Evolutionary conservation across 2,797 vertebrate species (phyloP).

Genomic region (Zalophus californianus): DNA sequence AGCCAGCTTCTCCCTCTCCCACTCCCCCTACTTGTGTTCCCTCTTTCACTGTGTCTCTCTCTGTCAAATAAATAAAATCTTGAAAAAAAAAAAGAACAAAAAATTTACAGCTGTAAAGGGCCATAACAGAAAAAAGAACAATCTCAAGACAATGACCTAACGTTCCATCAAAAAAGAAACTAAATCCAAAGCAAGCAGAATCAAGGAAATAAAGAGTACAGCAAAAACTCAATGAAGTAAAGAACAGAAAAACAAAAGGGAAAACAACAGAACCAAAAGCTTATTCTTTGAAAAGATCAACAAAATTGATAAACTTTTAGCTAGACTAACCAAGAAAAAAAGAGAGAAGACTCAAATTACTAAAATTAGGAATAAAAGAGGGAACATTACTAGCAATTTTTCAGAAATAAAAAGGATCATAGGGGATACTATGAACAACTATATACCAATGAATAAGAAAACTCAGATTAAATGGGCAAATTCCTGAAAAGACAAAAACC

Average conservation of each 20-base stretch:
- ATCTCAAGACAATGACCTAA: slow-evolving; percentile 7
- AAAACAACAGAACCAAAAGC: slow-evolving; percentile 3
- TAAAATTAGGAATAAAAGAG: slow-evolving; percentile 14
- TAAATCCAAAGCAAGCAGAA: slow-evolving; percentile 24
- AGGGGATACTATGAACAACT: neutral
- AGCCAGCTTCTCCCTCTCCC: no score
- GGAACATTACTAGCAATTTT: neutral
- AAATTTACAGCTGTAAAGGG: neutral
- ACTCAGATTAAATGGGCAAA: slow-evolving; percentile 8
- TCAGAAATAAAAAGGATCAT: neutral
- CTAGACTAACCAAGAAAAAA: neutral
- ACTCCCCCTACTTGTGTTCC: no score
- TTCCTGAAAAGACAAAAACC: slow-evolving; percentile 25
- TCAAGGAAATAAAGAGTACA: slow-evolving; percentile 23
- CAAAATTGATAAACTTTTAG: slow-evolving; percentile 5
- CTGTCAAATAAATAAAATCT: no score
- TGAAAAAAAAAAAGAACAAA: neutral
- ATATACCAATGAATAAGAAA: neutral
- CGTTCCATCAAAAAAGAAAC: neutral
- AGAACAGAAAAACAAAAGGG: neutral
- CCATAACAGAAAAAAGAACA: slow-evolving; percentile 13
- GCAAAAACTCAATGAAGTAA: neutral
- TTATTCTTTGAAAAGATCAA: neutral
- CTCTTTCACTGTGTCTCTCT: no score
- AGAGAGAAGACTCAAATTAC: neutral